Evolutionary conservation across 2,113 vertebrate species (phyloP).

Genomic region (Cyrtonyx montezumae): DNA sequence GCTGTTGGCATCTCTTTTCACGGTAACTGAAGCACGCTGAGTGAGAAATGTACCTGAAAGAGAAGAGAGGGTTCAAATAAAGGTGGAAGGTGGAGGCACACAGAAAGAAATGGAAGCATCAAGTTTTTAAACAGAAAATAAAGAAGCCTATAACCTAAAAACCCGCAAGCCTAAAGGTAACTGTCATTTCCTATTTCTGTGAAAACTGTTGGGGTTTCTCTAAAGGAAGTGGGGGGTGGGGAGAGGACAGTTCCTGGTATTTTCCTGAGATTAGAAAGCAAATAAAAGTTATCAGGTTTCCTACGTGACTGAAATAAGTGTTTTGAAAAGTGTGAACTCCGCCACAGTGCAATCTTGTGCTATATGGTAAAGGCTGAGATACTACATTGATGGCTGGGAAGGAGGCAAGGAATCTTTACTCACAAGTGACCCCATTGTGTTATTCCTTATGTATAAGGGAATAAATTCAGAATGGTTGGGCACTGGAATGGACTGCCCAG

Average conservation of each 20-base stretch:
- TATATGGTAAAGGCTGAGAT: neutral
- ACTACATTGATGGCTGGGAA: neutral
- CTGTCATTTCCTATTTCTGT: slow-evolving; percentile 48
- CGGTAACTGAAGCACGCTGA: neutral
- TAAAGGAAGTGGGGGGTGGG: slow-evolving; percentile 13
- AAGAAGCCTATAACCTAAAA: slow-evolving; percentile 13
- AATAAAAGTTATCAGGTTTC: neutral
- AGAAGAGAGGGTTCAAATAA: neutral
- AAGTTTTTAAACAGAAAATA: neutral
- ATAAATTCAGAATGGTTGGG: neutral
- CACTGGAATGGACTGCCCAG: neutral
- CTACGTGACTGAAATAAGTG: neutral
- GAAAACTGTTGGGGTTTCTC: slow-evolving; percentile 40
- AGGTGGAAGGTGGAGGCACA: neutral
- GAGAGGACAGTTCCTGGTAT: slow-evolving; percentile 50
- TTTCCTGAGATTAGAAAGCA: slow-evolving; percentile 55
- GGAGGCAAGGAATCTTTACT: neutral
- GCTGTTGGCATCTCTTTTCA: neutral
- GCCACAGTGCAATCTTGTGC: rapidly evolving
- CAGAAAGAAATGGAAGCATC: neutral
- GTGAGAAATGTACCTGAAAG: neutral
- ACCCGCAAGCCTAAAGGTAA: neutral
- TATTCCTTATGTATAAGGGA: neutral
- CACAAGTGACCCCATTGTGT: neutral
- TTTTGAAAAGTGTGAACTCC: neutral